phyloP scores from a whole-genome alignment of 2,888 invertebrate genomes.

The Entomobrya multifasciata region DNA sequence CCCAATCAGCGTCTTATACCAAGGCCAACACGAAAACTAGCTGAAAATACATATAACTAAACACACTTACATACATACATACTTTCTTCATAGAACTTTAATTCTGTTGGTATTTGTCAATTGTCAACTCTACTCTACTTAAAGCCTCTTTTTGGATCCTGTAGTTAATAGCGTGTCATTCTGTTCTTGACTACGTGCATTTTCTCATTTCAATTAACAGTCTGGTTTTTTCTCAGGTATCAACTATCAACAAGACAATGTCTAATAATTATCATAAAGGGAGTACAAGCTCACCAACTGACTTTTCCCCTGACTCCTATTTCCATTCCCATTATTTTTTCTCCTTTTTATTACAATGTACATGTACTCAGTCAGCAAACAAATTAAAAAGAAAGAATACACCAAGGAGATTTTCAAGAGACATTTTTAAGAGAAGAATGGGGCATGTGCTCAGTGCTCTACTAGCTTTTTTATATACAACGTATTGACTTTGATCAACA shows the following conservation, averaged over 20 bases:
- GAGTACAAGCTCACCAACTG: not conserved
- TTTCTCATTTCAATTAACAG: not conserved
- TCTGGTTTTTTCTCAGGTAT: conserved; percentile 23
- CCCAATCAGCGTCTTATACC: too few species aligned
- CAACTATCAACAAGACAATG: not conserved
- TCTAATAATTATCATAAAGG: conserved; percentile 42
- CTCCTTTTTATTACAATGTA: not conserved
- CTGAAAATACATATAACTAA: too few species aligned
- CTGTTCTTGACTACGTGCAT: not conserved
- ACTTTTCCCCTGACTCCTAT: conserved; percentile 44
- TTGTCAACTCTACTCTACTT: too few species aligned
- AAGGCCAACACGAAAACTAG: too few species aligned
- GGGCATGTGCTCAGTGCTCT: conserved; percentile 11
- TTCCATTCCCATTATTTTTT: conserved; percentile 36
- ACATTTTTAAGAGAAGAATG: conserved; percentile 56
- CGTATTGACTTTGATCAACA: conserved; percentile 47
- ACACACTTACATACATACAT: too few species aligned
- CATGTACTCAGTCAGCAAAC: conserved; percentile 7
- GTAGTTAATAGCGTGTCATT: not conserved
- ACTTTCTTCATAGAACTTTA: too few species aligned
- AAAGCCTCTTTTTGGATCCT: too few species aligned
- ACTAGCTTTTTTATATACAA: too few species aligned
- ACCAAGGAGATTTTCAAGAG: conserved; percentile 61
- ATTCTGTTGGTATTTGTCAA: too few species aligned
- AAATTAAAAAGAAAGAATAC: conserved; percentile 61